Percentiles rank a stretch among this genome's conserved stretches.
phyloP scores from a whole-genome alignment of 2,888 invertebrate genomes.

The Rotaria macrura region DNA sequence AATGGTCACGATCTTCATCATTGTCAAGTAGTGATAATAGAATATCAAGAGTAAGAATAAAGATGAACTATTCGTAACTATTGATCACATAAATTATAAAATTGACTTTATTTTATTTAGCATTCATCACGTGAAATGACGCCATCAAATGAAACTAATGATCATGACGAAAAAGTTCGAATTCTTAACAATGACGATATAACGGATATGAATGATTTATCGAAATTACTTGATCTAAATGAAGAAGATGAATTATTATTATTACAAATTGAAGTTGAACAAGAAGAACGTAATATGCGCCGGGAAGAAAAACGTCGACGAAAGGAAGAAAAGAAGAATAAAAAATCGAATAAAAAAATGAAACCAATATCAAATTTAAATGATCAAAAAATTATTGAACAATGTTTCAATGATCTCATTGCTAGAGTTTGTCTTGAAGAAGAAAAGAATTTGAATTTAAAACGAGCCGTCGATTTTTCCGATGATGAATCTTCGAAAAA shows the following conservation, averaged over 20 bases:
- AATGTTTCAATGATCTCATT: background rate
- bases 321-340: background rate
- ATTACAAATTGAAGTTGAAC: conserved; percentile 13
- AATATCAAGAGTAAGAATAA: background rate
- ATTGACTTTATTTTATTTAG: background rate
- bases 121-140: background rate
- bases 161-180: background rate
- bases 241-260: conserved; percentile 22
- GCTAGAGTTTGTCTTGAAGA: background rate
- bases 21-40: background rate
- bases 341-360: background rate
- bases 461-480: background rate
- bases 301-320: background rate
- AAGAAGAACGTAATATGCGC: conserved; percentile 13
- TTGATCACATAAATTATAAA: too few relatives aligned
- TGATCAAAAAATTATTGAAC: background rate
- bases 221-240: background rate
- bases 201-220: conserved; percentile 2
- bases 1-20: background rate
- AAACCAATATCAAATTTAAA: background rate
- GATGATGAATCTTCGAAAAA: background rate
- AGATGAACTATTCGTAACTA: too few relatives aligned
- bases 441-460: background rate
- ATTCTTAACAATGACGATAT: background rate
- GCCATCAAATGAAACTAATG: background rate